Conservation (phyloP, 2,888 invertebrate species). For the Bombylius major region DNA sequence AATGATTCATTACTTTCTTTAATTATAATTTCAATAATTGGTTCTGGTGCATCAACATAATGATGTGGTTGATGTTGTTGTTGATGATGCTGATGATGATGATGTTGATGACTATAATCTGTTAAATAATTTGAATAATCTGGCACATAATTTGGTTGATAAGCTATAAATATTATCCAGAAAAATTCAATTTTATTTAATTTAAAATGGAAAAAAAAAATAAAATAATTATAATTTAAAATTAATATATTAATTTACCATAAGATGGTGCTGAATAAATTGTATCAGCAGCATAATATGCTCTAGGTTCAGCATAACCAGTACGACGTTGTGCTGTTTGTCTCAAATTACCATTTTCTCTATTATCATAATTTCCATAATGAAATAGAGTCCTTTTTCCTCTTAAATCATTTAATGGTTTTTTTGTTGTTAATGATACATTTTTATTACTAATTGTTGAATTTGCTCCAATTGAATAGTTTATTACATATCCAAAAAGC, state of each 20-base stretch:
- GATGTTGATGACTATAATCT: slow-evolving; percentile 16
- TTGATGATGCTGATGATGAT: slow-evolving; percentile 28
- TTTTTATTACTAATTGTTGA: slow-evolving; percentile 9
- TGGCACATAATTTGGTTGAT: slow-evolving; percentile 10
- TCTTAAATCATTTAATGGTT: slow-evolving; percentile 23
- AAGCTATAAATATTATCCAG: neutral
- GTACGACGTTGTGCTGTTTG: slow-evolving; percentile 27
- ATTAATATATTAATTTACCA: slow-evolving; percentile 7
- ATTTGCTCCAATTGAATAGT: neutral
- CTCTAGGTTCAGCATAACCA: slow-evolving; percentile 19
- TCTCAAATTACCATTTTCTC: slow-evolving; percentile 1
- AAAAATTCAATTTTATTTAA: neutral
- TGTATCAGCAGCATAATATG: slow-evolving; percentile 22
- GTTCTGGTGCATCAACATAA: slow-evolving; percentile 68
- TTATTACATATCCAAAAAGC: neutral
- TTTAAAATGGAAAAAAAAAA: neutral
- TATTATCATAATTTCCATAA: slow-evolving; percentile 23
- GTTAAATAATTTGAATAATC: slow-evolving; percentile 23
- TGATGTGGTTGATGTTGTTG: slow-evolving; percentile 33
- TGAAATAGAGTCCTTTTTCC: slow-evolving; percentile 32
- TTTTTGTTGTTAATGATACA: slow-evolving; percentile 7
- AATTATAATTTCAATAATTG: slow-evolving; percentile 84
- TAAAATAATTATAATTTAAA: neutral
- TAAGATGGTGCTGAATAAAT: slow-evolving; percentile 29
- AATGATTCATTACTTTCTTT: slow-evolving; percentile 77